Percentiles rank a stretch among this genome's conserved stretches.
Conservation (phyloP, 2,113 vertebrate species). For the Poicephalus gulielmi region DNA sequence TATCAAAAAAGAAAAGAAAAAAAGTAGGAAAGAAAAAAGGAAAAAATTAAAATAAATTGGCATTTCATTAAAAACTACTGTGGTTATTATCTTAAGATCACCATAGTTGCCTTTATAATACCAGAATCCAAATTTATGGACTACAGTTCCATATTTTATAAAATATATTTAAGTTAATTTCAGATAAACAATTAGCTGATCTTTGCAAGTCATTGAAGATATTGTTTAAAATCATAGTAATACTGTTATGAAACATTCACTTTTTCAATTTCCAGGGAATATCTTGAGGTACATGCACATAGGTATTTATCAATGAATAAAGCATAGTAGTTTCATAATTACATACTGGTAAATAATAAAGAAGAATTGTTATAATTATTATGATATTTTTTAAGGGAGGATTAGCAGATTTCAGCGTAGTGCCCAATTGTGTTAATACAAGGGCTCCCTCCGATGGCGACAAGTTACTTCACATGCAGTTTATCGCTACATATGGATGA, state of each 20-base stretch:
- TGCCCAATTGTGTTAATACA: background rate
- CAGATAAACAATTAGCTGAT: background rate
- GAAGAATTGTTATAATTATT: background rate
- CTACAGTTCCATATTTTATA: background rate
- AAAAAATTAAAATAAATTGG: background rate
- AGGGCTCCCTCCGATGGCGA: constrained; percentile 33
- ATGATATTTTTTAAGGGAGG: background rate
- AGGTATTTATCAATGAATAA: background rate
- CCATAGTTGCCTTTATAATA: background rate
- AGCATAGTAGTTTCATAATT: background rate
- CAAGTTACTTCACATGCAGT: background rate
- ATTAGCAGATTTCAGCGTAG: background rate
- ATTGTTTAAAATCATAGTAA: background rate
- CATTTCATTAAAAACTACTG: background rate
- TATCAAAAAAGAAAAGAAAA: background rate
- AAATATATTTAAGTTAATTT: background rate
- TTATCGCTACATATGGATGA: background rate
- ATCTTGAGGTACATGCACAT: background rate
- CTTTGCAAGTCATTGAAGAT: accelerated
- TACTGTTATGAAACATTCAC: background rate
- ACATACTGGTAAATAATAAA: background rate
- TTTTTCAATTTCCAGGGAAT: background rate
- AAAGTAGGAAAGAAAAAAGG: no score
- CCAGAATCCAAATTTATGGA: background rate
- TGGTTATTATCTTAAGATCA: accelerated